Percentiles rank a stretch among this genome's conserved stretches.
Conservation (phyloP, 2,888 invertebrate genomes). For the Lasioglossum morio region DNA sequence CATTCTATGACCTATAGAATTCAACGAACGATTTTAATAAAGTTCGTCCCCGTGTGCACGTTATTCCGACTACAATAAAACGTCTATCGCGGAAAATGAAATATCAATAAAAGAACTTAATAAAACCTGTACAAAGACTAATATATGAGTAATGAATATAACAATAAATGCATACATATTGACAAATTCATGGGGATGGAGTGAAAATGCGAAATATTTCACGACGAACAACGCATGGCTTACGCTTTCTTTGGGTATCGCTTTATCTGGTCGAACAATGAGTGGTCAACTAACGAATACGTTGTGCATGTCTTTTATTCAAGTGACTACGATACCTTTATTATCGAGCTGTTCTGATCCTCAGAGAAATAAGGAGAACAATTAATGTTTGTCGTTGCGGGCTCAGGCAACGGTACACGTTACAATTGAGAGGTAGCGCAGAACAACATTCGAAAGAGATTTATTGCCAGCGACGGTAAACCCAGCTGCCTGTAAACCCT, state of each 20-base stretch:
- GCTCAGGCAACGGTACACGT: background rate
- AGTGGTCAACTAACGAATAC: background rate
- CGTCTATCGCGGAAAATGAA: background rate
- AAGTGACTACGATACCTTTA: background rate
- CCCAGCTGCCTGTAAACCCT: slow-evolving; percentile 45
- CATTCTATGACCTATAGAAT: background rate
- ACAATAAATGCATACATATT: too few relatives aligned
- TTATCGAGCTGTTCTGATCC: background rate
- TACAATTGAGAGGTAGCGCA: slow-evolving; percentile 33
- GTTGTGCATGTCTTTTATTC: background rate
- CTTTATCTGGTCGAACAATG: background rate
- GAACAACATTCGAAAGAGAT: slow-evolving; percentile 47
- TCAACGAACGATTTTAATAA: background rate
- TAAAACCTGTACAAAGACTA: background rate
- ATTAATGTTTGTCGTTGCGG: slow-evolving; percentile 39
- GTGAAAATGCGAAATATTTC: background rate
- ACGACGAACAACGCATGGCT: too few relatives aligned
- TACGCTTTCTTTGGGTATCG: background rate
- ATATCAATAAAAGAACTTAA: background rate
- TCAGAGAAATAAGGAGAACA: slow-evolving; percentile 18
- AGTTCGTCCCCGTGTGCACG: background rate
- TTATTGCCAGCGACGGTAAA: slow-evolving; percentile 18
- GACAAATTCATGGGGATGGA: background rate
- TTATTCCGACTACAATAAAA: background rate
- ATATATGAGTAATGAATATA: too few relatives aligned